Base-by-base conservation (phyloP, 53 echinoderm and acorn worm genomes). In the Luidia sarsii region DNA sequence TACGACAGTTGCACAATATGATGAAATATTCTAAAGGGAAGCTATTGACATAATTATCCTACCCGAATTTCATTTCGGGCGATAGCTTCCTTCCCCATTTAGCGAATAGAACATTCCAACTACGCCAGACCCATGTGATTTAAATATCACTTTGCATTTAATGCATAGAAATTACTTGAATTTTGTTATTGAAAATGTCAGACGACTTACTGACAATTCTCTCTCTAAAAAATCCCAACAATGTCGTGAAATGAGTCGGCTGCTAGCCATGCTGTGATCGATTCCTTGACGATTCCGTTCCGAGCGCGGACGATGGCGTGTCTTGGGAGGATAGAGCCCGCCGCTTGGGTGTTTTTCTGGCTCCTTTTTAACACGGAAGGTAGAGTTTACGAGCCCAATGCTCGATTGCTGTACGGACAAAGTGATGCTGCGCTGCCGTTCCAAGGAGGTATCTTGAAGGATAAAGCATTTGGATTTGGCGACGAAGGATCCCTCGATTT, bases 391-490 rank as follows among this genome's bases (percentile, higher is more conserved):
- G 77, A 77, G 33, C 77, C 61, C 4, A 33, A 61, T 28, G 48
- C 20, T 8, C 25, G 60, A 4, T n/a, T 77, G 14, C 20, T 60
- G 46, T 77, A 60, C 22, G 77, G 77, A 3, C 77, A 61, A 23
- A n/a, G 60, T 1, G 61, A 77, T 61, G 61, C 77, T 19, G 77
- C n/a, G 2, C 33, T 77, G 33, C 29, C 48, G 18, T 60, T 59
- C 4, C 60, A 29, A 15, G 56, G 56, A 7, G 77, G 48, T 8
- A 30, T 77, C 13, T 28, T 67, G 24, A 65, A 85, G 56, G 35
- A 67, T 25, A 77, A 20, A 53, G 39, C 65, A 1, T 85, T 85
- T 36, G 86, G 86, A 20, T 85, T 85, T 28, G 75, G 77, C 31
- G 59, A 19, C 9, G 33, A 59, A 1, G 86, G 75, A 48, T 66